phyloP scores from a whole-genome alignment of 2,888 invertebrate species.

The Mylabris sibirica region DNA sequence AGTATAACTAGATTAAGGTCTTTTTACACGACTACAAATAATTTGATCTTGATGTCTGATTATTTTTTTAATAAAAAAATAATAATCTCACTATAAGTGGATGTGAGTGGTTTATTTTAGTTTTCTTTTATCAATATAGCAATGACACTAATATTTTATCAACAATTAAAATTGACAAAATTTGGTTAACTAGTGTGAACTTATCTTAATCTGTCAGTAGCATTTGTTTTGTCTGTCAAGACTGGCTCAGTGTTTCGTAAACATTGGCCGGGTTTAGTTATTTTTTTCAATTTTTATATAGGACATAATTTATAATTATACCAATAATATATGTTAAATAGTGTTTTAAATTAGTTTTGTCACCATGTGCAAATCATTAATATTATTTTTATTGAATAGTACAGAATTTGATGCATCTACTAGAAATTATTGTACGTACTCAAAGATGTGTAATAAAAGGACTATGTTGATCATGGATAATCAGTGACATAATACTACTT shows the following conservation, averaged over 20 bases:
- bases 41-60: neutral
- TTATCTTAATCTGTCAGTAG: neutral
- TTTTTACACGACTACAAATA: neutral
- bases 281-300: neutral
- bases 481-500: conserved; percentile 48
- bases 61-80: neutral
- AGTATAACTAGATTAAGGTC: neutral
- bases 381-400: conserved; percentile 46
- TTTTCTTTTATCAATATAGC: neutral
- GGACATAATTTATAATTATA: neutral
- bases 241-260: neutral
- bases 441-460: conserved; percentile 50
- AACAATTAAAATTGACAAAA: neutral
- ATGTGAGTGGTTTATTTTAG: neutral
- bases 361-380: conserved; percentile 47
- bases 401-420: conserved; percentile 47
- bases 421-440: conserved; percentile 33
- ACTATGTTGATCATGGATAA: conserved; percentile 50
- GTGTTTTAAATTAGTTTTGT: conserved; percentile 4
- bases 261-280: neutral
- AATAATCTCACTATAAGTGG: neutral
- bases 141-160: neutral
- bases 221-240: neutral
- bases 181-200: neutral
- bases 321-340: conserved; percentile 5